Base-by-base conservation (phyloP, 2,797 vertebrate genomes). In the Hylomyscus alleni region DNA sequence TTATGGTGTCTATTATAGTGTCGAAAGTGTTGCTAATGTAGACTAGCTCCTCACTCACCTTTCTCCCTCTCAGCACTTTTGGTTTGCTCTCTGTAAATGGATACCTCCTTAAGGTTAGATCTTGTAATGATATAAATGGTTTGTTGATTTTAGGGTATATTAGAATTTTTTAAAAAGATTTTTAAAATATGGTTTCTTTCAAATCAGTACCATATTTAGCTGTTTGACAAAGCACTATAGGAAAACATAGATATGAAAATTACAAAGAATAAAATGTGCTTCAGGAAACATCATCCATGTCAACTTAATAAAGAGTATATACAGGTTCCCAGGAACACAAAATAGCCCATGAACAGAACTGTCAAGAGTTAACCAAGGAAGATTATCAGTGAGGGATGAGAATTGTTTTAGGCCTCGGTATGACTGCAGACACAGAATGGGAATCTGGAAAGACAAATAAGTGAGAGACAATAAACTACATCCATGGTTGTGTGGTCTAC, bases 281-380 rank as follows among this genome's bases (percentile, higher is more conserved):
- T 94, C 76, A 83, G 40, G n/a, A 93, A 88, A 62, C 54, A 75
- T 54, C 84, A 93, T 29, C 15, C 62, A 89, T 24, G 6, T 89
- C 6, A 44, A 11, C 72, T 62, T 92, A 92, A 78, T 75, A 47
- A 69, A 82, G 82, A 88, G 5, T 65, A 20, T 72, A 5, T 84
- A 14, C 29, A 73, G 72, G 31, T 89, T 6, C 22, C 67, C 31
- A 93, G 50, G 40, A 65, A 73, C 78, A 73, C 22, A 60, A 29
- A 93, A 69, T 3, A 78, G 8, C 56, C 62, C 44, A n/a, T 87
- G 54, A 82, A n/a, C 85, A 92, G 87, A 97, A 95, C 81, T 96
- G 20, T 2, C 75, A 50, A 20, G 3, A 80, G 47, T 67, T 91
- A 91, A 90, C 44, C 15, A 13, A 93, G 60, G 12, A 96, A 50